Evolutionary conservation across 2,888 invertebrate species (phyloP).

Genomic region (Diachrysia chrysitis): DNA sequence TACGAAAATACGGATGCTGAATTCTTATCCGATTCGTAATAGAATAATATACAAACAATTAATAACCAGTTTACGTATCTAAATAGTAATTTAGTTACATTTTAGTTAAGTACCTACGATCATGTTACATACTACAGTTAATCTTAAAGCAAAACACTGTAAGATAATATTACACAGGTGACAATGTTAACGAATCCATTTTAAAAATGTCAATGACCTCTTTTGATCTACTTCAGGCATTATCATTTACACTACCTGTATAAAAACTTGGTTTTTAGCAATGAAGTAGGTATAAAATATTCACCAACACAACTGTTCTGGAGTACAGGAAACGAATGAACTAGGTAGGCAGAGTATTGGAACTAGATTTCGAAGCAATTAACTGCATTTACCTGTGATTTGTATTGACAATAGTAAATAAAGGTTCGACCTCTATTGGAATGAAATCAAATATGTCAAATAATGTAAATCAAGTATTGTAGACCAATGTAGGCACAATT

Average conservation of each 20-base stretch:
- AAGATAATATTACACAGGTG: slow-evolving; percentile 16
- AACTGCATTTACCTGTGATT: slow-evolving; percentile 69
- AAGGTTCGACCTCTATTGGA: slow-evolving; percentile 67
- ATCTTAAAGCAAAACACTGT: background rate
- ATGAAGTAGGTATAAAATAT: background rate
- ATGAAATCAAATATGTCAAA: slow-evolving; percentile 69
- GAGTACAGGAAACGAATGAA: slow-evolving; percentile 43
- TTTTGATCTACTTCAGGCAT: slow-evolving; percentile 34
- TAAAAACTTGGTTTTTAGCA: background rate
- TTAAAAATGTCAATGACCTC: slow-evolving; percentile 48
- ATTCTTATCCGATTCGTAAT: slow-evolving; percentile 3
- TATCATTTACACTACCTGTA: background rate
- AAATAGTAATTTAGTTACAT: too few species aligned
- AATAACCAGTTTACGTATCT: background rate
- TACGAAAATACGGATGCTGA: background rate
- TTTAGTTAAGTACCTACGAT: background rate
- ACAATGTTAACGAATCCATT: slow-evolving; percentile 35
- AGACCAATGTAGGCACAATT: slow-evolving; percentile 62
- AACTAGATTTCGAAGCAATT: slow-evolving; percentile 62
- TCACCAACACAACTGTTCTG: slow-evolving; percentile 34
- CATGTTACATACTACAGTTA: background rate
- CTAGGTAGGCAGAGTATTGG: slow-evolving; percentile 43
- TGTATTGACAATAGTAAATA: slow-evolving; percentile 65
- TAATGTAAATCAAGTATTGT: too few species aligned
- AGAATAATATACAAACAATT: slow-evolving; percentile 1